These are phyloP conservation scores for Clavelina lepadiformis DNA, from an alignment of 23 tunicate genomes.

Conservation along the genomic window DNA sequence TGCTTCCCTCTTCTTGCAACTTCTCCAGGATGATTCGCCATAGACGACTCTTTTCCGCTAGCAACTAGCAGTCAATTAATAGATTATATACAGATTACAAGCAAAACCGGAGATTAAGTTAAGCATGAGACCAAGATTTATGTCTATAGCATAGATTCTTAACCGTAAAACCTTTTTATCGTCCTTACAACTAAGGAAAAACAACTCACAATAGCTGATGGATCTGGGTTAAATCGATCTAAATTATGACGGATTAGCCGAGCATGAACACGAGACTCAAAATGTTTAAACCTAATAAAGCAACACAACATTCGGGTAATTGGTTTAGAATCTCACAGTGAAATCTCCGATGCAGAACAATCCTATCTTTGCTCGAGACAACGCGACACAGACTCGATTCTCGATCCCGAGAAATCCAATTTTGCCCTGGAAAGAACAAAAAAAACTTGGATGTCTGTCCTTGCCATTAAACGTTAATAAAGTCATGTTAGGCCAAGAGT, in stretches of 20 bases:
- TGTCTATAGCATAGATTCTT: no score
- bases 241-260: no score
- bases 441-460: no score
- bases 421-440: slow-evolving; percentile 28
- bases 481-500: no score
- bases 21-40: slow-evolving; percentile 58
- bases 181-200: no score
- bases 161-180: no score
- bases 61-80: slow-evolving; percentile 34
- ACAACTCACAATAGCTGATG: no score
- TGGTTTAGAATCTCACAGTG: slow-evolving; percentile 16
- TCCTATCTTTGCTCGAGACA: slow-evolving; percentile 77
- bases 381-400: slow-evolving; percentile 90
- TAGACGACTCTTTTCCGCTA: slow-evolving; percentile 41
- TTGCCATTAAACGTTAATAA: no score
- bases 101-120: neutral
- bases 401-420: slow-evolving; percentile 70
- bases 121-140: no score
- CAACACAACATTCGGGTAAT: neutral
- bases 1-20: slow-evolving; percentile 20
- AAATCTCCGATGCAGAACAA: slow-evolving; percentile 80
- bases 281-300: no score
- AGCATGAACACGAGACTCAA: no score
- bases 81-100: neutral
- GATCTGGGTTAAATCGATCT: no score